Evolutionary conservation across 2,888 invertebrate species (phyloP).

Genomic region (Pristionchus maxplancki): DNA sequence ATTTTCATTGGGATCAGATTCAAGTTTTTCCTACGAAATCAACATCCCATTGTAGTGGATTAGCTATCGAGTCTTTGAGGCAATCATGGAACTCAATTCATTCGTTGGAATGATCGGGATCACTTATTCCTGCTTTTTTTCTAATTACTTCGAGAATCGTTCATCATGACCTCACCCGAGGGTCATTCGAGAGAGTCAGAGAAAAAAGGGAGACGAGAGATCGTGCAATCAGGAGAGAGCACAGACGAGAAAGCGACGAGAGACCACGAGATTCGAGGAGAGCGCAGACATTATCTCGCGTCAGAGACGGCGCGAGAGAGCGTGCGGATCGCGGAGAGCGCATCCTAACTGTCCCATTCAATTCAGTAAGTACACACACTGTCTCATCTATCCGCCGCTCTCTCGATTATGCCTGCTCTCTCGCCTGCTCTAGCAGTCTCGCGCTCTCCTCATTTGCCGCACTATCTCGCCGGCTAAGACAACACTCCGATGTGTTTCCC

Average conservation of each 20-base stretch:
- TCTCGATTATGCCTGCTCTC: background rate
- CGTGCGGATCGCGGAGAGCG: background rate
- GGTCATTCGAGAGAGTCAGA: background rate
- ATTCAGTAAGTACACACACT: constrained; percentile 42
- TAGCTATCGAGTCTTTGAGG: background rate
- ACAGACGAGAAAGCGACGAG: background rate
- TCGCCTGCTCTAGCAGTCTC: background rate
- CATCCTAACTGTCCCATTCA: constrained; percentile 31
- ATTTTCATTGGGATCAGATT: background rate
- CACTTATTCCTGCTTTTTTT: no score
- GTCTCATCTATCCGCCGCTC: background rate
- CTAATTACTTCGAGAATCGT: background rate
- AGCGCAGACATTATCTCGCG: background rate
- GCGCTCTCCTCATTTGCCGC: background rate
- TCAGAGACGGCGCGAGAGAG: background rate
- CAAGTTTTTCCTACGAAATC: no score
- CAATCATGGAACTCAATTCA: background rate
- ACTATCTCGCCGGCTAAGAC: constrained; percentile 19
- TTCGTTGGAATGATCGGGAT: no score
- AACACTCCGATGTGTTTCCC: constrained; percentile 10
- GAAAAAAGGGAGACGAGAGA: background rate
- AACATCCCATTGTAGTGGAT: background rate
- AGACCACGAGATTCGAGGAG: background rate
- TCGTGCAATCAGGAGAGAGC: background rate
- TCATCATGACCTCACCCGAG: constrained; percentile 32